A percentile compares a stretch with the other conserved stretches of the same genome.
phyloP scores from a whole-genome alignment of 1,140 invertebrate genomes.

The Saxidomus purpurata region DNA sequence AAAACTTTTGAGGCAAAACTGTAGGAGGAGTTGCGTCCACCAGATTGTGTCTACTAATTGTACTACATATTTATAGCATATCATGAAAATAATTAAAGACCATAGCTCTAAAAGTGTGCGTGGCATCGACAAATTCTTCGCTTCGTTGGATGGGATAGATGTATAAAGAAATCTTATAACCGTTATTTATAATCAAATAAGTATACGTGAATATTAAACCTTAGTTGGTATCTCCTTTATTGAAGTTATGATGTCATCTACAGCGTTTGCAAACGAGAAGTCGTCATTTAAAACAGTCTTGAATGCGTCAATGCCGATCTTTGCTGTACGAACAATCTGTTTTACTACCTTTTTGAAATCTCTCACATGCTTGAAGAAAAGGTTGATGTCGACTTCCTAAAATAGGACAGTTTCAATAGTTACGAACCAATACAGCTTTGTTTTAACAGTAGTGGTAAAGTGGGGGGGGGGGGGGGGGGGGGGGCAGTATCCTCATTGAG shows the following conservation, averaged over 20 bases:
- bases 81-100: no score
- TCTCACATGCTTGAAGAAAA: slow-evolving; percentile 59
- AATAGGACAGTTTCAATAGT: not conserved
- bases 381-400: slow-evolving; percentile 64
- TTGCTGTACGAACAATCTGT: slow-evolving; percentile 56
- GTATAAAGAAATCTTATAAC: not conserved
- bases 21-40: no score
- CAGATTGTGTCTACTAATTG: no score
- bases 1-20: no score
- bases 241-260: slow-evolving; percentile 59
- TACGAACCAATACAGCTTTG: not conserved
- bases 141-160: not conserved
- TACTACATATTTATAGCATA: no score
- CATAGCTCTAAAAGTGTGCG: no score
- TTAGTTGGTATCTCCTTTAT: slow-evolving; percentile 71
- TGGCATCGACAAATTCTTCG: not conserved
- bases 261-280: slow-evolving; percentile 33
- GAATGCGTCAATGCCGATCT: slow-evolving; percentile 67
- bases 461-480: no score
- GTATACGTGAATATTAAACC: no score
- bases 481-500: no score
- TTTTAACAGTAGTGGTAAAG: no score
- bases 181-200: no score
- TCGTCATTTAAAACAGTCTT: slow-evolving; percentile 25
- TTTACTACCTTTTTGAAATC: slow-evolving; percentile 73